Conservation (phyloP, 2,888 invertebrate genomes). For the Himalopsyche japonica region DNA sequence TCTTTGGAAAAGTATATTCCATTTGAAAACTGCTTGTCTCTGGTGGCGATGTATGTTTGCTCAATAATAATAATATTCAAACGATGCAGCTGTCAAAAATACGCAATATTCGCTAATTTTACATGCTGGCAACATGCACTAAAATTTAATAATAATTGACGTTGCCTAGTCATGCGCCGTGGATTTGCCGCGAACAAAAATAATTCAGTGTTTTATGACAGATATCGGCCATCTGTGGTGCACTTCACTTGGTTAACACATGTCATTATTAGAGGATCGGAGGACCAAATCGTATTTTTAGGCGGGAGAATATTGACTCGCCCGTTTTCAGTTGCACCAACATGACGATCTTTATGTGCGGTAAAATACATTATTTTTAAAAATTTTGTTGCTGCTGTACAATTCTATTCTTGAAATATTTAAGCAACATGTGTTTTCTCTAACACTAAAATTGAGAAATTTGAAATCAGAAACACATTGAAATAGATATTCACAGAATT, state of each 20-base stretch:
- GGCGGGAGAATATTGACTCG: conserved; percentile 5
- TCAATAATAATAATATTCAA: neutral
- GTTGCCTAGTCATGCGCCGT: neutral
- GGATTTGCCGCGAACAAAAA: conserved; percentile 10
- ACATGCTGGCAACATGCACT: conserved; percentile 29
- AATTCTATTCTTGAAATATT: neutral
- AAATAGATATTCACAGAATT: too few species aligned
- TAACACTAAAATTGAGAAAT: neutral
- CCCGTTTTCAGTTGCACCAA: neutral
- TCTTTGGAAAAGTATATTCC: neutral
- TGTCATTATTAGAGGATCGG: conserved; percentile 31
- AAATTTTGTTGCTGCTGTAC: neutral
- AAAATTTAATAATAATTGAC: conserved; percentile 31
- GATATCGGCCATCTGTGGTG: conserved; percentile 34
- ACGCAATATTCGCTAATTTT: conserved; percentile 22
- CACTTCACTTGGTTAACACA: conserved; percentile 35
- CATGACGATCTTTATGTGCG: neutral
- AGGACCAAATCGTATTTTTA: conserved; percentile 29
- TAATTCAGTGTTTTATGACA: conserved; percentile 32
- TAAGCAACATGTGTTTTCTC: neutral
- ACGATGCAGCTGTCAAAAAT: conserved; percentile 9
- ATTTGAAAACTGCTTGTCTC: neutral
- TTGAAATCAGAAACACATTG: neutral
- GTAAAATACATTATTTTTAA: neutral
- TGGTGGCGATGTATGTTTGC: neutral